Conservation (phyloP, 2,797 vertebrate genomes). For the Artibeus jamaicensis region DNA sequence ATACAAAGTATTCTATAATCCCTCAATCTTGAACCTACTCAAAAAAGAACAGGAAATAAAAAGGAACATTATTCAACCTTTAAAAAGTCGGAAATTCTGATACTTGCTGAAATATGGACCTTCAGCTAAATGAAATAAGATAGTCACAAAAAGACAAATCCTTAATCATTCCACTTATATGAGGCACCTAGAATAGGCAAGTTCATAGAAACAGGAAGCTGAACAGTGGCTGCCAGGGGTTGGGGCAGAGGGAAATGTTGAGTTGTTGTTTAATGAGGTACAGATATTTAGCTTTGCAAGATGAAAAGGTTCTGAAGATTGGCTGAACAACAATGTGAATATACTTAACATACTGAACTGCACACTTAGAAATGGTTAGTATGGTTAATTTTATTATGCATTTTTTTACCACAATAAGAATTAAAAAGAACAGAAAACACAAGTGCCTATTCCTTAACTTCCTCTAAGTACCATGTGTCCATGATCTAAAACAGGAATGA, state of each 20-base stretch:
- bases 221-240: not conserved
- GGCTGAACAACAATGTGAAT: not conserved
- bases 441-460: not conserved
- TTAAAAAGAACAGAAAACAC: not conserved
- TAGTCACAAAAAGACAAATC: constrained; percentile 20
- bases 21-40: not conserved
- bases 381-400: not conserved
- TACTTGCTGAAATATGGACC: not conserved
- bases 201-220: not conserved
- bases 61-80: not conserved
- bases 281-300: not conserved
- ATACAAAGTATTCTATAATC: not conserved
- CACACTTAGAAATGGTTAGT: not conserved
- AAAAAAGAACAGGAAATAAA: not conserved
- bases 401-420: constrained; percentile 5
- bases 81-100: constrained; percentile 19
- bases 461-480: not conserved
- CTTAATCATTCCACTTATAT: not conserved
- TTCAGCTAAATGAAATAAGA: not conserved
- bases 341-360: not conserved
- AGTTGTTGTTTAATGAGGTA: not conserved
- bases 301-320: constrained; percentile 5
- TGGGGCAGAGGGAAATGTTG: not conserved
- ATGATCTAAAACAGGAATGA: constrained; percentile 40
- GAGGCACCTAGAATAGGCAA: not conserved